Evolutionary conservation across 2,113 vertebrate genomes (phyloP).

Genomic region (Cathartes aura): DNA sequence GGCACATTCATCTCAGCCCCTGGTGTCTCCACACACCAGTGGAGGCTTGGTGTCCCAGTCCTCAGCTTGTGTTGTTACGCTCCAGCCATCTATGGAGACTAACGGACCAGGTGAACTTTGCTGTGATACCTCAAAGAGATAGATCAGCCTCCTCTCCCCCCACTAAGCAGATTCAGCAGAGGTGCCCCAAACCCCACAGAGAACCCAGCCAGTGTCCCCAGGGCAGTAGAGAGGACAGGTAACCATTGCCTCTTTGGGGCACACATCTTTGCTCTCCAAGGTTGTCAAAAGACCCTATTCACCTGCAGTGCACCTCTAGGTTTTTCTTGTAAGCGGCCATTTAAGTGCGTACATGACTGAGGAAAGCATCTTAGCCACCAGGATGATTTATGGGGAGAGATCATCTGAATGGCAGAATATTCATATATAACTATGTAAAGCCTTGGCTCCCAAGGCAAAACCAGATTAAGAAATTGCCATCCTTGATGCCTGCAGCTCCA

Average conservation of each 20-base stretch:
- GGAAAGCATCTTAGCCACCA: fast-evolving
- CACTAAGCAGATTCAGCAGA: not conserved
- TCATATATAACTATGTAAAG: not conserved
- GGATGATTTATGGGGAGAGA: not conserved
- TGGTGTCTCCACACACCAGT: not conserved
- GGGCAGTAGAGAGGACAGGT: too few species aligned
- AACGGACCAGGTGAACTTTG: not conserved
- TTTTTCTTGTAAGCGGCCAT: not conserved
- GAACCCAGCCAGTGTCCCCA: not conserved
- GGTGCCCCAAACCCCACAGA: not conserved
- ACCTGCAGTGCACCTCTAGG: not conserved
- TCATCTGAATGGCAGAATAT: not conserved
- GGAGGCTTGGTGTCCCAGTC: not conserved
- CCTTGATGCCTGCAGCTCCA: not conserved
- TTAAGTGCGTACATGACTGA: fast-evolving
- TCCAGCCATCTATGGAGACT: not conserved
- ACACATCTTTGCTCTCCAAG: not conserved
- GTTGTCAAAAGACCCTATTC: not conserved
- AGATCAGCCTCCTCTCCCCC: fast-evolving
- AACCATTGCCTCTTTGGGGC: not conserved
- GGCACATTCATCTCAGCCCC: not conserved
- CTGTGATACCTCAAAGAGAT: not conserved
- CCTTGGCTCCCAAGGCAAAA: not conserved
- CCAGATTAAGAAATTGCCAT: not conserved
- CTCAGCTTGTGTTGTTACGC: not conserved